A percentile compares a stretch with the other conserved stretches of the same genome.
phyloP scores from a whole-genome alignment of 2,888 invertebrate genomes.

The Lasioglossum calceatum region DNA sequence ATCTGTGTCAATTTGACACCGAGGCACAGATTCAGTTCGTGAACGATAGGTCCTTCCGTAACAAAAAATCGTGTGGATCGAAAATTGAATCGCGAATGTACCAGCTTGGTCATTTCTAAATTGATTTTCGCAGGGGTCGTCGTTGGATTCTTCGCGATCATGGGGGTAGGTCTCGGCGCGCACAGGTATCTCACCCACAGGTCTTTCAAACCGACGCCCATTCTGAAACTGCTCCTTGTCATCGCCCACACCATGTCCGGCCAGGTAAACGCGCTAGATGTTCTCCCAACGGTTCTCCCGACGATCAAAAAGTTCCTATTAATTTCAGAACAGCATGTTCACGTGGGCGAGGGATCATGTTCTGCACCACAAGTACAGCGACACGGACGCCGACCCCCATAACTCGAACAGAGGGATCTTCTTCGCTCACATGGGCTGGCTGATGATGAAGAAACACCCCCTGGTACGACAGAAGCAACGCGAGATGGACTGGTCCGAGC shows the following conservation, averaged over 20 bases:
- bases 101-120: neutral
- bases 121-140: slow-evolving; percentile 24
- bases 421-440: slow-evolving; percentile 95
- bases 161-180: slow-evolving; percentile 56
- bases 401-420: slow-evolving; percentile 93
- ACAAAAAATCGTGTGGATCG: no score
- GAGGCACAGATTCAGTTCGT: no score
- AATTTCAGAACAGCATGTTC: slow-evolving; percentile 88
- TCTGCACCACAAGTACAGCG: slow-evolving; percentile 92
- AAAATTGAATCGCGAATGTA: no score
- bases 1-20: no score
- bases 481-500: slow-evolving; percentile 91
- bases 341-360: slow-evolving; percentile 93
- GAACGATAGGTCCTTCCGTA: no score
- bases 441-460: slow-evolving; percentile 92
- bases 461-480: slow-evolving; percentile 88
- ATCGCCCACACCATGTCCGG: slow-evolving; percentile 65
- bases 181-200: slow-evolving; percentile 67
- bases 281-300: neutral
- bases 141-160: slow-evolving; percentile 27
- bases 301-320: neutral
- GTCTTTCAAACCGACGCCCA: slow-evolving; percentile 55
- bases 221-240: slow-evolving; percentile 47
- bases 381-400: slow-evolving; percentile 92
- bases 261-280: slow-evolving; percentile 52